Evolutionary conservation across 2,113 vertebrate species (phyloP).

Genomic region (Anhinga rufa): DNA sequence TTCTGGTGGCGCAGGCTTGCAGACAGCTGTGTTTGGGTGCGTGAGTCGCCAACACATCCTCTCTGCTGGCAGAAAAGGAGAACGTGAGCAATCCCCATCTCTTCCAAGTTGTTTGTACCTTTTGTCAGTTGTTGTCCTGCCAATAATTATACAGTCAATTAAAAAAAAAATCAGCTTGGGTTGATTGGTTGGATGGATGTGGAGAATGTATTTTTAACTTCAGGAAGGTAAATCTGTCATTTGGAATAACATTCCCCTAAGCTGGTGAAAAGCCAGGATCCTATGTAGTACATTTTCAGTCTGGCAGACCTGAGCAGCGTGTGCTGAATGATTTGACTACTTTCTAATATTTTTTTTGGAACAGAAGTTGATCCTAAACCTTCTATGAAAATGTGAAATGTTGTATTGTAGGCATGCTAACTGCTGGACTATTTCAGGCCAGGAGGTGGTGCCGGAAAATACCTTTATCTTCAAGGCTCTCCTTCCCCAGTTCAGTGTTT

Average conservation of each 20-base stretch:
- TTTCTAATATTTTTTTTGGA: not conserved
- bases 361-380: not conserved
- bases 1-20: not conserved
- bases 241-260: not conserved
- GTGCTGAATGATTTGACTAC: not conserved
- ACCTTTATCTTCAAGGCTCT: not conserved
- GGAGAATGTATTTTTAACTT: not conserved
- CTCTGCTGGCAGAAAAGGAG: not conserved
- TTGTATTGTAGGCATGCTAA: not conserved
- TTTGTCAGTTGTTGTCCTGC: slow-evolving; percentile 4
- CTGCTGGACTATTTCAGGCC: slow-evolving; percentile 9
- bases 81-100: not conserved
- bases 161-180: not conserved
- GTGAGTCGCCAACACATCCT: not conserved
- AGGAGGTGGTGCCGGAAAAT: slow-evolving; percentile 46
- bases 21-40: not conserved
- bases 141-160: not conserved
- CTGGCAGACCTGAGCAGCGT: not conserved
- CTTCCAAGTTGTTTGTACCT: not conserved
- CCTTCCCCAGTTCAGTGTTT: not conserved
- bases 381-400: not conserved
- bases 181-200: not conserved
- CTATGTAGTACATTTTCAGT: not conserved
- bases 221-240: not conserved
- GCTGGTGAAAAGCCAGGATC: not conserved